phyloP scores from a whole-genome alignment of 2,888 invertebrate genomes.

The Branchipolynoe longqiensis region DNA sequence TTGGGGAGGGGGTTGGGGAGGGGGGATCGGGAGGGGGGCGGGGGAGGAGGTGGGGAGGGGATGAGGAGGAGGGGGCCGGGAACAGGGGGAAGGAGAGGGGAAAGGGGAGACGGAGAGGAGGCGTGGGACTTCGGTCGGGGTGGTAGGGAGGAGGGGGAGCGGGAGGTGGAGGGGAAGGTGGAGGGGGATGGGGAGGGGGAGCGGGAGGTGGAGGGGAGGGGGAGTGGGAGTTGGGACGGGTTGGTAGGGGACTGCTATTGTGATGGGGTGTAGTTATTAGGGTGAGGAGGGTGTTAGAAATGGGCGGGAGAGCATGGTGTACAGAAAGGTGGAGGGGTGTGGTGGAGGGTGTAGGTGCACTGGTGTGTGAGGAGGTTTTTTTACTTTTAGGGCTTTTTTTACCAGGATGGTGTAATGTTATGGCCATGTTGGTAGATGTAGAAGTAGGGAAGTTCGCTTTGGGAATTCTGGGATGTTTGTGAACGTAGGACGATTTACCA shows the following conservation, averaged over 20 bases:
- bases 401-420: too few relatives aligned
- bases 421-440: too few relatives aligned
- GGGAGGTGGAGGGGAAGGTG: background rate
- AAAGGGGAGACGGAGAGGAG: background rate
- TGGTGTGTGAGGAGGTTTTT: too few relatives aligned
- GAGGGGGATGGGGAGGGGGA: background rate
- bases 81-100: background rate
- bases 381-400: too few relatives aligned
- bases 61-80: background rate
- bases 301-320: too few relatives aligned
- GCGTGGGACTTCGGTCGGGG: background rate
- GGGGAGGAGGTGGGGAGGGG: background rate
- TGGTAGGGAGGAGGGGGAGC: background rate
- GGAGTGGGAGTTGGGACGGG: background rate
- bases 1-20: constrained; percentile 1
- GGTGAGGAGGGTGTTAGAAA: too few relatives aligned
- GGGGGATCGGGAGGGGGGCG: background rate
- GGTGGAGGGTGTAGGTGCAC: too few relatives aligned
- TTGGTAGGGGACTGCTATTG: background rate
- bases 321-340: too few relatives aligned
- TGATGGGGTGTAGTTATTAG: too few relatives aligned
- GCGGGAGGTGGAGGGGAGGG: background rate
- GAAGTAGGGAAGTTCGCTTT: too few relatives aligned
- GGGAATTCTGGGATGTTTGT: too few relatives aligned
- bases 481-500: too few relatives aligned